Conservation (phyloP, 2,113 vertebrate species). For the Brachyhypopomus gauderio region DNA sequence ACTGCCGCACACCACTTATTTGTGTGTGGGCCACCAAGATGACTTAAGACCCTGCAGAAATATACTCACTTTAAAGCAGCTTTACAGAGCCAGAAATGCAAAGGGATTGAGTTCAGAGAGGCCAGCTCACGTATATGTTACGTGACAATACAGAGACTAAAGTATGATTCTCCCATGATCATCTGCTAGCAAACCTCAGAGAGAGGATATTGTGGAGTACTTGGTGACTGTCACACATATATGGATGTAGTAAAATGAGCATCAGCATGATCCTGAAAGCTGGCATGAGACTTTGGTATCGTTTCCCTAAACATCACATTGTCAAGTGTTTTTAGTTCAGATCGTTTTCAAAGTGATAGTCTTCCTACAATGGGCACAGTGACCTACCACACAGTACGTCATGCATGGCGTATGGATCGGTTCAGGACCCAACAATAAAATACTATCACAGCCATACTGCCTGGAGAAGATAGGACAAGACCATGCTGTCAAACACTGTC, state of each 20-base stretch:
- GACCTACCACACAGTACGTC: background rate
- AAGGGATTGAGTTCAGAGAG: background rate
- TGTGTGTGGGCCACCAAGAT: background rate
- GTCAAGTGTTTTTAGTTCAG: background rate
- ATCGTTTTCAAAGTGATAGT: too few relatives aligned
- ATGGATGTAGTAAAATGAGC: too few relatives aligned
- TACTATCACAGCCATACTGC: background rate
- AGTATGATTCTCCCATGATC: background rate
- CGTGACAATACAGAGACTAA: background rate
- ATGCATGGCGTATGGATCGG: background rate
- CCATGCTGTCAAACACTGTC: background rate
- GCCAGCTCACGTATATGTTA: too few relatives aligned
- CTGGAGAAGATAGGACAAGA: background rate
- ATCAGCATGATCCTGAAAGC: too few relatives aligned
- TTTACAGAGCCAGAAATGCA: background rate
- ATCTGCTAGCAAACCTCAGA: background rate
- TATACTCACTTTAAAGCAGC: background rate
- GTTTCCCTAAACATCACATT: background rate
- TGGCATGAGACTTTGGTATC: background rate
- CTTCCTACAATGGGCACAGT: too few relatives aligned
- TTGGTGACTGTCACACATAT: background rate
- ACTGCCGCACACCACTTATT: slow-evolving; percentile 4
- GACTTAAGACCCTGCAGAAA: slow-evolving; percentile 3
- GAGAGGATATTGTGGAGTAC: background rate
- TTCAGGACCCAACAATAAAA: background rate